These are phyloP conservation scores for Lasioglossum leucozonium DNA, from an alignment of 2,888 invertebrate species.

Conservation along the genomic window DNA sequence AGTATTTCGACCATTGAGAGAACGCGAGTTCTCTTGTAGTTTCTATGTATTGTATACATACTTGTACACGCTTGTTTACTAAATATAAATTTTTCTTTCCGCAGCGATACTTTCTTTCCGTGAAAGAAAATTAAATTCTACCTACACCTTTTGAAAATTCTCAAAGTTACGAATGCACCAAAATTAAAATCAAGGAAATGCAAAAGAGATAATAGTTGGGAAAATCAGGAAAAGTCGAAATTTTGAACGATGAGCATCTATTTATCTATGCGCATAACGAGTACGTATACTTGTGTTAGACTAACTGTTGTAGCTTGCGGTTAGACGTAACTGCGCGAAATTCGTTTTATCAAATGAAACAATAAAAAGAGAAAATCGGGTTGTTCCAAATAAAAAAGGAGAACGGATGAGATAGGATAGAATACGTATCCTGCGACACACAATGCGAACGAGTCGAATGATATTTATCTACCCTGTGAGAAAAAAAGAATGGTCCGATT, in stretches of 20 bases:
- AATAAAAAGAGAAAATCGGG: not conserved
- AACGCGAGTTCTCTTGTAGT: not conserved
- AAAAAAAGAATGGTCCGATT: not conserved
- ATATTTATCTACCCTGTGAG: constrained; percentile 16
- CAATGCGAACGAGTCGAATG: constrained; percentile 14
- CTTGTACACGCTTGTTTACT: too few species aligned
- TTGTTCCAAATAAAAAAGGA: not conserved
- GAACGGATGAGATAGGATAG: constrained; percentile 17
- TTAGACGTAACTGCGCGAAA: not conserved
- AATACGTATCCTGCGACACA: constrained; percentile 15
- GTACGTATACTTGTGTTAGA: not conserved
- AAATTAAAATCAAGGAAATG: not conserved
- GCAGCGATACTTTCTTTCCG: not conserved
- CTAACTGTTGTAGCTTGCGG: not conserved
- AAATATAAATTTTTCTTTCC: not conserved
- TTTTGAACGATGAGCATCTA: not conserved
- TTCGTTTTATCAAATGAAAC: not conserved
- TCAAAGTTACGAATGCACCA: not conserved
- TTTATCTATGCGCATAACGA: too few species aligned
- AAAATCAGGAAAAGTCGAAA: not conserved
- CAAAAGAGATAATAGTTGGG: too few species aligned
- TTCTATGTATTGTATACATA: not conserved
- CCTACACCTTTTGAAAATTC: not conserved
- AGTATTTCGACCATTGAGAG: not conserved
- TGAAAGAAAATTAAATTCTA: not conserved